A percentile compares a stretch with the other conserved stretches of the same genome.
Evolutionary conservation across 2,888 invertebrate species (phyloP).

Genomic region (Cephus rjabovi): DNA sequence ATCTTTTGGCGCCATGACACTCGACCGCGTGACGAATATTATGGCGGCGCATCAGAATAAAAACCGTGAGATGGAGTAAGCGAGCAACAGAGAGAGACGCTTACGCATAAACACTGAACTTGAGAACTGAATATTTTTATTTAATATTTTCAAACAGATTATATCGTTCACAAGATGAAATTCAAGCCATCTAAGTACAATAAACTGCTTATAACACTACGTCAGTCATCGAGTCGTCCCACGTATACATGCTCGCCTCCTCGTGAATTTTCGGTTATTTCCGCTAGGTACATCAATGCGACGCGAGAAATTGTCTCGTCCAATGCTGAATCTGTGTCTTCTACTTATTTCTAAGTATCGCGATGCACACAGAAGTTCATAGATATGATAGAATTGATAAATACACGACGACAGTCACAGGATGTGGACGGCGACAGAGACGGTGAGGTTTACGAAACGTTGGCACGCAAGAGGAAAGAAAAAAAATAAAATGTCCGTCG

Average conservation of each 20-base stretch:
- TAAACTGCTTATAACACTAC: neutral
- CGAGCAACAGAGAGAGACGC: constrained; percentile 37
- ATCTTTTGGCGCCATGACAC: constrained; percentile 22
- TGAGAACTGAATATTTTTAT: neutral
- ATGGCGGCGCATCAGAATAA: neutral
- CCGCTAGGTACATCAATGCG: neutral
- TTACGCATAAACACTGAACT: constrained; percentile 42
- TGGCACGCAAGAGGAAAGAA: neutral
- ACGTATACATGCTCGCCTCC: neutral
- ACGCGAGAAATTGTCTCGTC: neutral
- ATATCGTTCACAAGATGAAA: neutral
- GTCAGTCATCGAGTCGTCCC: neutral
- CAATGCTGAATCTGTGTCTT: neutral
- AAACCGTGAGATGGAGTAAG: neutral
- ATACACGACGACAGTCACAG: neutral
- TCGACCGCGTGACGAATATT: constrained; percentile 17
- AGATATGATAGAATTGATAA: neutral
- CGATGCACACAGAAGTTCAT: neutral
- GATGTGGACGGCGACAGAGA: neutral
- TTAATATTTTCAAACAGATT: neutral
- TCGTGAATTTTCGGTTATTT: neutral
- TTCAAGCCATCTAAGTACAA: neutral
- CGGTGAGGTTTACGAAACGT: neutral
- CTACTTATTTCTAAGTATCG: neutral
- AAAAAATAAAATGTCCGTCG: neutral